phyloP scores from a whole-genome alignment of 2,113 vertebrate species.

The Beaufortia kweichowensis region DNA sequence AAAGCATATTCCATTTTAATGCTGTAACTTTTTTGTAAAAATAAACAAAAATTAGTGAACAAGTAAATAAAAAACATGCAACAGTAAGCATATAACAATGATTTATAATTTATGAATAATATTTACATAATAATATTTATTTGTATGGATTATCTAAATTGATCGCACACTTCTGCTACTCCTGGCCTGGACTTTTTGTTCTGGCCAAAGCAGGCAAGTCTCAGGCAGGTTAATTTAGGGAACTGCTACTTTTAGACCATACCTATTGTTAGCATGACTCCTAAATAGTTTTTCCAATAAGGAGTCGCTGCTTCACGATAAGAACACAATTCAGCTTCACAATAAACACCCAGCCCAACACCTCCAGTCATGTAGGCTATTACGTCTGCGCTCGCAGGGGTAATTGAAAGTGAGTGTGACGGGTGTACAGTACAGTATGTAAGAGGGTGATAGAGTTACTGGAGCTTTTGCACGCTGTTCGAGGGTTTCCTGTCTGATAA shows the following conservation, averaged over 20 bases:
- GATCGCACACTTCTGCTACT: no score
- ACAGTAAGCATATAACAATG: no score
- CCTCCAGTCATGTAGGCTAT: constrained; percentile 44
- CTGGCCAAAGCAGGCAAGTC: constrained; percentile 27
- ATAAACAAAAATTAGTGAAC: no score
- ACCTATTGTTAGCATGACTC: constrained; percentile 49
- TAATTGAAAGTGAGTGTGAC: constrained; percentile 44
- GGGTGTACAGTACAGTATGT: constrained; percentile 22
- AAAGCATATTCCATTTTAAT: no score
- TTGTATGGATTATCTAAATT: no score
- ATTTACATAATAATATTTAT: no score
- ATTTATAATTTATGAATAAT: no score
- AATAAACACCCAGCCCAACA: constrained; percentile 48
- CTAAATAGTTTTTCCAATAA: constrained; percentile 22
- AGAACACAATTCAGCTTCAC: constrained; percentile 32
- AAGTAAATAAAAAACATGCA: no score
- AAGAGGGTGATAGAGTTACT: constrained; percentile 42
- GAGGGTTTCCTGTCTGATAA: constrained; percentile 56
- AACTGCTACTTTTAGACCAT: background rate
- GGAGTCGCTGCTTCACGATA: constrained; percentile 41
- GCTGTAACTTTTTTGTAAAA: no score
- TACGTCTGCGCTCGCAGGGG: constrained; percentile 27
- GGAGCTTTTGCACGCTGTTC: constrained; percentile 33
- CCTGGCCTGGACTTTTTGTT: background rate
- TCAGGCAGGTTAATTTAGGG: constrained; percentile 19